Evolutionary conservation across 2,797 vertebrate genomes (phyloP).

Genomic region (Gephyroberyx darwinii): DNA sequence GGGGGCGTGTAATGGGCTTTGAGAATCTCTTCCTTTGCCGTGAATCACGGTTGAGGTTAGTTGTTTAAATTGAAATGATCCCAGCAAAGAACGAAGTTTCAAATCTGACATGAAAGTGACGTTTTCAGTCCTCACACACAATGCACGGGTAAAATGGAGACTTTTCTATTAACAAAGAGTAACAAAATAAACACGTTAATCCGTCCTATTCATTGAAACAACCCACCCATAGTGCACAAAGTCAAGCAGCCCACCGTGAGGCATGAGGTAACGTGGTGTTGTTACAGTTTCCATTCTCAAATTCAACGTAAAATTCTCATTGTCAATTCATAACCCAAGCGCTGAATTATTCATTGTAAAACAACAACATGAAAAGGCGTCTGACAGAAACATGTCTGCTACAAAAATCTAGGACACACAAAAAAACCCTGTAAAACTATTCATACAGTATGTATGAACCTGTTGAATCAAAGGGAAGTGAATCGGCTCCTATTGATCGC

Average conservation of each 20-base stretch:
- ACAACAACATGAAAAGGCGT: constrained; percentile 51
- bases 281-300: constrained; percentile 6
- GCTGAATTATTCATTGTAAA: constrained; percentile 59
- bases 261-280: not conserved
- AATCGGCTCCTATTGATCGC: not conserved
- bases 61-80: no score
- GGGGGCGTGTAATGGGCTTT: not conserved
- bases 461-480: constrained; percentile 21
- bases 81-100: no score
- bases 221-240: no score
- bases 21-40: no score
- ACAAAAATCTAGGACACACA: constrained; percentile 54
- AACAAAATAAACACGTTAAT: no score
- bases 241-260: no score
- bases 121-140: no score
- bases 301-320: constrained; percentile 29
- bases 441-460: constrained; percentile 23
- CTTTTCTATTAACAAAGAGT: no score
- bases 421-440: constrained; percentile 34
- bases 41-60: no score
- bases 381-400: constrained; percentile 34
- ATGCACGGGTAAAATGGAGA: no score
- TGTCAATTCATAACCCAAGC: constrained; percentile 48
- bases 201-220: no score
- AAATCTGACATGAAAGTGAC: no score